phyloP scores from a whole-genome alignment of 2,113 vertebrate genomes.

The Rattus rattus region DNA sequence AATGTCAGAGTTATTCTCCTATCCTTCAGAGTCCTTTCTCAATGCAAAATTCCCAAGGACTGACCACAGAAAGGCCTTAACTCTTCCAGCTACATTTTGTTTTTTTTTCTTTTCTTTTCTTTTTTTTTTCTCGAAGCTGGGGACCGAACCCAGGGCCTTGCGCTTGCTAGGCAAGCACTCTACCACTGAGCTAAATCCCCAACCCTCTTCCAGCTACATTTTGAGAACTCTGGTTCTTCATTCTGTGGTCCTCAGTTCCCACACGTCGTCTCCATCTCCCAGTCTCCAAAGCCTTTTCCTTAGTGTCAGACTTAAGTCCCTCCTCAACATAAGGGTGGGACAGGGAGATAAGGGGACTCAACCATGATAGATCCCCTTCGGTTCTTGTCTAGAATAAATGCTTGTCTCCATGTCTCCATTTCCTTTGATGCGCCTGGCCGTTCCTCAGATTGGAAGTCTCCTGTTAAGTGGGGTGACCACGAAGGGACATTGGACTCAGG shows the following conservation, averaged over 20 bases:
- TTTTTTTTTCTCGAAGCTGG: no score
- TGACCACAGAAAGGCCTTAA: not conserved
- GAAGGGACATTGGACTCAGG: not conserved
- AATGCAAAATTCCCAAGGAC: not conserved
- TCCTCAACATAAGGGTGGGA: not conserved
- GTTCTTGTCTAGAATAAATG: constrained; percentile 61
- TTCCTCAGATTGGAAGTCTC: constrained; percentile 31
- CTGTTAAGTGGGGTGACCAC: not conserved
- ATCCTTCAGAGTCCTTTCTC: not conserved
- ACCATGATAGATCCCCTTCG: not conserved
- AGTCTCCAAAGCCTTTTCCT: not conserved
- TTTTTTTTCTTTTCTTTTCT: no score
- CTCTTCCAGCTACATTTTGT: constrained; percentile 30
- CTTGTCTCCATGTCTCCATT: not conserved
- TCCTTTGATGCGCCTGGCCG: constrained; percentile 21
- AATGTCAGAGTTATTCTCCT: not conserved
- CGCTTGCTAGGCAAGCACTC: no score
- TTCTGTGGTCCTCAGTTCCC: not conserved
- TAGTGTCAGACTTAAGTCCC: not conserved
- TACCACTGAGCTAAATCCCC: no score
- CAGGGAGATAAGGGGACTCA: constrained; percentile 30
- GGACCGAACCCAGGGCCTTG: no score
- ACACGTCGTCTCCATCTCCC: not conserved
- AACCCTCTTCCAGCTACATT: constrained; percentile 27
- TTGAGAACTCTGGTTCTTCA: constrained; percentile 18